Base-by-base conservation (phyloP, 1,140 invertebrate species). In the Drosophila santomea region DNA sequence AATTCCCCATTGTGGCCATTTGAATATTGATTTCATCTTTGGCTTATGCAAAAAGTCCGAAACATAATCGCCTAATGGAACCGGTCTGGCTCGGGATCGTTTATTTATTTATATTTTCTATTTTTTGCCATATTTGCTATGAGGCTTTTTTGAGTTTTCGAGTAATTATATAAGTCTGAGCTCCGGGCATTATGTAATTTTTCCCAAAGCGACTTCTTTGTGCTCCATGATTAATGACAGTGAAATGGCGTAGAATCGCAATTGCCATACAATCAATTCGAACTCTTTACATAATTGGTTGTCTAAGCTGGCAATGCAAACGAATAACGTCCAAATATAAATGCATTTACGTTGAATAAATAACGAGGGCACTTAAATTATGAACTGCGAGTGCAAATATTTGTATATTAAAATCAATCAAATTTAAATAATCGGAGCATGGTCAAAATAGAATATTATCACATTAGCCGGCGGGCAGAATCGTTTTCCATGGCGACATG, bases 331-430 rank as follows among this genome's bases (percentile, higher is more conserved):
- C n/a, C 25, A 2, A 17, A 35, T n/a, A 3, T 4, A 11, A 32
- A 32, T 28, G 11, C 35, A n/a, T 17, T 17, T 55, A 28, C 23
- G 6, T 44, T 57, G 15, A 38, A 38, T 66, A 68, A 66, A 54
- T 66, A 68, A 20, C 15, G 5, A 20, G 14, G 15, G 4, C 3
- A 12, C 43, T 45, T 25, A 23, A 57, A 64, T 80, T 86, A 81
- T 78, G 38, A 74, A 86, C 74, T 73, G 25, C 17, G 25, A 75
- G 50, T 35, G 61, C 61, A 63, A 82, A 78, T 82, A 75, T 71
- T 88, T 62, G 57, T 43, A 67, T 86, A 78, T 86, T 74, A 74
- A 74, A 81, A 57, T 51, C 82, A 78, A 74, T 74, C 69, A 78
- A 86, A 72, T 43, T 72, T 41, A 75, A 75, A 86, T 81, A 71